Evolutionary conservation across 2,888 invertebrate genomes (phyloP).

Genomic region (Molanna angustata): DNA sequence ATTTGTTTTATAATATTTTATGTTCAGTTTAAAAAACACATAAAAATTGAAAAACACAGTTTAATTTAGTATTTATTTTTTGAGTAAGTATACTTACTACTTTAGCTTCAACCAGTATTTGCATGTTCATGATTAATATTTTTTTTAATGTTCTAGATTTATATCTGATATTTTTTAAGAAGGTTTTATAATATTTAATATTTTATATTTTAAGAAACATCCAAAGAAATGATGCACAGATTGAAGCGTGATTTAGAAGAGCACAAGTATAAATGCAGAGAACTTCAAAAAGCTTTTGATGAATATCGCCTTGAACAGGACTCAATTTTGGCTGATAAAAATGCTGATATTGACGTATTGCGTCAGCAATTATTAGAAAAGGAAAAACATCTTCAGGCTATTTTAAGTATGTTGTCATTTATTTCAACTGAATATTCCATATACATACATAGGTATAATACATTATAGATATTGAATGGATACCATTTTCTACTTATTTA

Average conservation of each 20-base stretch:
- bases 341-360: slow-evolving; percentile 64
- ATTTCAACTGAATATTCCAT: too few species aligned
- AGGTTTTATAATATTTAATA: background rate
- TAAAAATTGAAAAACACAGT: too few species aligned
- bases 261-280: slow-evolving; percentile 43
- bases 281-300: slow-evolving; percentile 48
- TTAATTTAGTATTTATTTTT: too few species aligned
- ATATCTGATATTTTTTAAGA: too few species aligned
- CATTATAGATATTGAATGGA: too few species aligned
- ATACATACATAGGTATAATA: too few species aligned
- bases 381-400: slow-evolving; percentile 48
- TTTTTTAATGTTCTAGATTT: too few species aligned
- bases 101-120: background rate
- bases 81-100: background rate
- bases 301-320: slow-evolving; percentile 46
- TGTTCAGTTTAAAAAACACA: too few species aligned
- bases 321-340: slow-evolving; percentile 62
- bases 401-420: slow-evolving; percentile 48
- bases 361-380: slow-evolving; percentile 55
- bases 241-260: slow-evolving; percentile 45
- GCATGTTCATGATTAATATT: background rate
- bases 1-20: too few species aligned
- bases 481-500: too few species aligned
- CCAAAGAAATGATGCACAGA: slow-evolving; percentile 25
- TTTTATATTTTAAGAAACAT: slow-evolving; percentile 15